These are phyloP conservation scores for Arbacia lixula DNA, from an alignment of 53 echinoderm and acorn worm species.

Conservation along the genomic window DNA sequence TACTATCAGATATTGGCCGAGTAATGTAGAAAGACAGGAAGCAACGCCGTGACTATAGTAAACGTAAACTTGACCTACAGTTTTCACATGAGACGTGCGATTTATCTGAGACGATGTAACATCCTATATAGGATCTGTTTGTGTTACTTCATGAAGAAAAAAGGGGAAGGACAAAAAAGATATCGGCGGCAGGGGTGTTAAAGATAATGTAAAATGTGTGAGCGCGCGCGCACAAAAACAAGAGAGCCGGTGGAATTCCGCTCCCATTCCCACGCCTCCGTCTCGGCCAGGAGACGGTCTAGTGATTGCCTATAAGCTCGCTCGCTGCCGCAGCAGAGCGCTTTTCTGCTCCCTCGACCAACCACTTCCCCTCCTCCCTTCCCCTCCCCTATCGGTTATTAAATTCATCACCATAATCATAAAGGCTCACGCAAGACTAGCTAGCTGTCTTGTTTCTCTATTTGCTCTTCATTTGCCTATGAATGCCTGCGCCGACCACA, in stretches of 20 bases:
- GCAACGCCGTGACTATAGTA: too few relatives aligned
- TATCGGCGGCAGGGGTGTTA: conserved; percentile 3
- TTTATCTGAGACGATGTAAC: too few relatives aligned
- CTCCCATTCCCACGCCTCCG: conserved; percentile 42
- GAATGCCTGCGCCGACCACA: conserved; percentile 11
- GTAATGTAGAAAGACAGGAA: too few relatives aligned
- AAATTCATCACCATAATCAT: conserved; percentile 42
- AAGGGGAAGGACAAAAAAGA: too few relatives aligned
- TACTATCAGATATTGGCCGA: too few relatives aligned
- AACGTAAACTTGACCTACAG: too few relatives aligned
- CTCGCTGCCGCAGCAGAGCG: conserved; percentile 10
- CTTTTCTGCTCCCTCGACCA: not conserved
- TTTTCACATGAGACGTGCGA: too few relatives aligned
- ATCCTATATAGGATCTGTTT: too few relatives aligned
- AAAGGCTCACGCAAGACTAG: conserved; percentile 40
- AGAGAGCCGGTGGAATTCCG: conserved; percentile 17
- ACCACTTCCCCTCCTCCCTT: conserved; percentile 50
- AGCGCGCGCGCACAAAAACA: conserved; percentile 2
- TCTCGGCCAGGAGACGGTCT: conserved; percentile 46
- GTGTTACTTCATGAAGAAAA: too few relatives aligned
- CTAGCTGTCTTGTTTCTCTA: conserved; percentile 27
- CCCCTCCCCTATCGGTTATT: conserved; percentile 12
- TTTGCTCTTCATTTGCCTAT: conserved; percentile 27
- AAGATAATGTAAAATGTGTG: conserved; percentile 36
- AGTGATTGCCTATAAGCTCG: conserved; percentile 33